A percentile compares a stretch with the other conserved stretches of the same genome.
Conservation (phyloP, 2,113 vertebrate genomes). For the Alectura lathami region DNA sequence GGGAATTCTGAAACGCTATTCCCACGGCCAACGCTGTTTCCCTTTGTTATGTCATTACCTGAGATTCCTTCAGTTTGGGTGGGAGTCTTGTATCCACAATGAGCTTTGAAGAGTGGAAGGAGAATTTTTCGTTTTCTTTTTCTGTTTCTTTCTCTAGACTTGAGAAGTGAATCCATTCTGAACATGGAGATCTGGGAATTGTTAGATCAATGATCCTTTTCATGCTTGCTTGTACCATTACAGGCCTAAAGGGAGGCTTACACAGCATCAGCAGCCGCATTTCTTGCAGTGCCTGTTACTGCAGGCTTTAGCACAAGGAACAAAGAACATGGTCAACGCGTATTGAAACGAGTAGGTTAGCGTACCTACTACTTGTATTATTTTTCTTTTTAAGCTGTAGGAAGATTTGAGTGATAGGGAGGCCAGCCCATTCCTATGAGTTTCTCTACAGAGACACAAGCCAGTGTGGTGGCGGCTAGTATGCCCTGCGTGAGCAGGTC, state of each 20-base stretch:
- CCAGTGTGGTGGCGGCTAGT: not conserved
- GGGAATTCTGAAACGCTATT: constrained; percentile 1
- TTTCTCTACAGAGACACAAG: not conserved
- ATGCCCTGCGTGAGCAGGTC: not conserved
- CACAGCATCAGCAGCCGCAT: not conserved
- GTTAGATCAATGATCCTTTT: not conserved
- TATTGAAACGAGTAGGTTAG: not conserved
- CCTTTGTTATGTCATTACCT: constrained; percentile 11
- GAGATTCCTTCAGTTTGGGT: not conserved
- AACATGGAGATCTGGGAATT: not conserved
- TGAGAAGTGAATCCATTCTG: not conserved
- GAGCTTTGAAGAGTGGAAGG: not conserved
- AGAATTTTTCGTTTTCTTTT: not conserved
- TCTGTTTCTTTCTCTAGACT: not conserved
- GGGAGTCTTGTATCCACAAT: not conserved
- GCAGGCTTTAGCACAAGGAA: not conserved
- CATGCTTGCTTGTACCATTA: not conserved
- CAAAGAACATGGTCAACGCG: not conserved
- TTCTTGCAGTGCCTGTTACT: not conserved
- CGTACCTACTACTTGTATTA: not conserved
- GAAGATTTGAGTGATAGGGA: not conserved
- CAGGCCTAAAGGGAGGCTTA: not conserved
- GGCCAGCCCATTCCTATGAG: not conserved
- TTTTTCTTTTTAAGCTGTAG: constrained; percentile 2
- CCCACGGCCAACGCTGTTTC: not conserved